Conservation (phyloP, 2,888 invertebrate genomes). For the Mantis religiosa region DNA sequence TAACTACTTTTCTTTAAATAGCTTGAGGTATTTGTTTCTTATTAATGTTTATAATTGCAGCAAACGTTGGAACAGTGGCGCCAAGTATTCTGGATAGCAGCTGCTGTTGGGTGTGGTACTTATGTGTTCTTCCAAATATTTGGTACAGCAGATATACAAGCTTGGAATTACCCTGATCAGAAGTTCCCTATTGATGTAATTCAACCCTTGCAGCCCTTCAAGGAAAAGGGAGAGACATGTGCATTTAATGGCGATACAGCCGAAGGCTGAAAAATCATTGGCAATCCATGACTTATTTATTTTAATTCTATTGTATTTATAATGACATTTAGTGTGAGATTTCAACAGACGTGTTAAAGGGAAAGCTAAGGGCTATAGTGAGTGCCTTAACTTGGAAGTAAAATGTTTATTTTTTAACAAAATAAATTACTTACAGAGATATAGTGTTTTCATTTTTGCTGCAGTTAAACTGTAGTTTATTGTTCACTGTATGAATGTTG, state of each 20-base stretch:
- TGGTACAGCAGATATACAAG: conserved; percentile 56
- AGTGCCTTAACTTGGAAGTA: background rate
- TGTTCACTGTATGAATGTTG: background rate
- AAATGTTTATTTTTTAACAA: background rate
- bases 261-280: background rate
- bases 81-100: conserved; percentile 59
- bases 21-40: too few species aligned
- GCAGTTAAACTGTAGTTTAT: background rate
- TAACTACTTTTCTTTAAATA: too few species aligned
- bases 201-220: conserved; percentile 3
- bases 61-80: conserved; percentile 56
- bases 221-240: background rate
- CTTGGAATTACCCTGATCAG: conserved; percentile 39
- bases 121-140: conserved; percentile 62
- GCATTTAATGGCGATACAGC: background rate
- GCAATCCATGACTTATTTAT: too few species aligned
- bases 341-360: background rate
- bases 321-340: too few species aligned
- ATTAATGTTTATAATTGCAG: conserved; percentile 34
- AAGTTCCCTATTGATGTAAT: conserved; percentile 22
- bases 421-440: background rate
- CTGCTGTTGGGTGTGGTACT: conserved; percentile 56
- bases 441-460: background rate
- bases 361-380: background rate
- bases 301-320: too few species aligned